Percentiles rank a stretch among this genome's conserved stretches.
phyloP scores from a whole-genome alignment of 2,888 invertebrate genomes.

The Macaria notata region DNA sequence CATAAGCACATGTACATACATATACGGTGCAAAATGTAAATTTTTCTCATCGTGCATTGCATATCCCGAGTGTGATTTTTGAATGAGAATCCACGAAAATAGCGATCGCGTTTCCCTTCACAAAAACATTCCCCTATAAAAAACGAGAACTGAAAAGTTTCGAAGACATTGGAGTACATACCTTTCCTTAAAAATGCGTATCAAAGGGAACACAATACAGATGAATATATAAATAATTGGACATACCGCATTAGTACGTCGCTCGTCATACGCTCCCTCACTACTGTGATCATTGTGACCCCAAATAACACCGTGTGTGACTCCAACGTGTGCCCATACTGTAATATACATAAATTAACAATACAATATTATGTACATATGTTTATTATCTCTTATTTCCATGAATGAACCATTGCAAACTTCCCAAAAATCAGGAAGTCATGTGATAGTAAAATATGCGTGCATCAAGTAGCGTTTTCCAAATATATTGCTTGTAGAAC shows the following conservation, averaged over 20 bases:
- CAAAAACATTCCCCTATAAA: neutral
- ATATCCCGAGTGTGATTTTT: constrained; percentile 23
- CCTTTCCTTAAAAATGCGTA: too few relatives aligned
- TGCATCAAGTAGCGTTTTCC: constrained; percentile 29
- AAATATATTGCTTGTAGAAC: constrained; percentile 50
- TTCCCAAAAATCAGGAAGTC: constrained; percentile 65
- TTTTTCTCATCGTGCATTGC: constrained; percentile 7
- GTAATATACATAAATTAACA: constrained; percentile 30
- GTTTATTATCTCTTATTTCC: constrained; percentile 22
- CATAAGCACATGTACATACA: constrained; percentile 20
- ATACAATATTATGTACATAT: constrained; percentile 32
- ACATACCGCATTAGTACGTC: constrained; percentile 46
- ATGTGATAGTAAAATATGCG: constrained; percentile 32
- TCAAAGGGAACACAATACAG: too few relatives aligned
- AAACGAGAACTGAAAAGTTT: too few relatives aligned
- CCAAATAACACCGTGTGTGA: constrained; percentile 60
- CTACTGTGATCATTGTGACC: constrained; percentile 63
- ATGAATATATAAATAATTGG: too few relatives aligned
- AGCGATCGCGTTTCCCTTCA: constrained; percentile 2
- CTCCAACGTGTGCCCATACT: constrained; percentile 46
- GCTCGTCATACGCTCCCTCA: constrained; percentile 80
- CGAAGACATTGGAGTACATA: too few relatives aligned
- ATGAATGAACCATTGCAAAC: constrained; percentile 39
- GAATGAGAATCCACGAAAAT: constrained; percentile 3
- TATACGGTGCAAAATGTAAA: constrained; percentile 6